phyloP scores from a whole-genome alignment of 64 coral and sea anemone species.

The Stichodactyla helianthus region DNA sequence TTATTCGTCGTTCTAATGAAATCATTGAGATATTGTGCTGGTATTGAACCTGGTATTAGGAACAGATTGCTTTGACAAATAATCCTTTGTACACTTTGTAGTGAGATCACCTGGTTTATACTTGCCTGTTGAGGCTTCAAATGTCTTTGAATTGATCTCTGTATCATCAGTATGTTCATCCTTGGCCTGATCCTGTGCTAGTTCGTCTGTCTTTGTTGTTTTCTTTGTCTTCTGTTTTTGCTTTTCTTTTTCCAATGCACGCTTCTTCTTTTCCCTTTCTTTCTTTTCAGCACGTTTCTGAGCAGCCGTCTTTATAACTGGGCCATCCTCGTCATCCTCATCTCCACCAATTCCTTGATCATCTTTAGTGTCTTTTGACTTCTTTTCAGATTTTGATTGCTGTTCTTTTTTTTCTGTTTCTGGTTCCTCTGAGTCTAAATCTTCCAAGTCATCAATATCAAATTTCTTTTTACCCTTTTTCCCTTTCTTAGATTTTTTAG shows the following conservation, averaged over 20 bases:
- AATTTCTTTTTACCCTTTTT: constrained; percentile 80
- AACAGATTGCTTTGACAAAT: too few species aligned
- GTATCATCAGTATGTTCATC: background rate
- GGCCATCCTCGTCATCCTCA: constrained; percentile 12
- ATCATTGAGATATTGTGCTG: too few species aligned
- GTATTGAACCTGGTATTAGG: too few species aligned
- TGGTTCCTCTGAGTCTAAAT: constrained; percentile 9
- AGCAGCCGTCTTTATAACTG: constrained; percentile 81
- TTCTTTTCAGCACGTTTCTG: constrained; percentile 99
- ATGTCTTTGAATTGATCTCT: background rate
- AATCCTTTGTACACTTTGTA: too few species aligned
- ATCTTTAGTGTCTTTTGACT: constrained; percentile 7
- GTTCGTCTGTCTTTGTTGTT: constrained; percentile 33
- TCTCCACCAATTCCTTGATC: constrained; percentile 16
- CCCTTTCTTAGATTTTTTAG: constrained; percentile 84
- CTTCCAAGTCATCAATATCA: constrained; percentile 76
- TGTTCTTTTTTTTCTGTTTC: constrained; percentile 38
- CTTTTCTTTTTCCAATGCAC: constrained; percentile 83
- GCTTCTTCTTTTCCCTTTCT: constrained; percentile 97
- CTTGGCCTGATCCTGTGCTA: constrained; percentile 9
- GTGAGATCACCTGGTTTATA: background rate
- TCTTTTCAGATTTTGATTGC: constrained; percentile 30
- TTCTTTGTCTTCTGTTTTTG: constrained; percentile 68
- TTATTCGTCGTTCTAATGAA: too few species aligned
- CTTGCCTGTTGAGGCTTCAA: background rate